phyloP scores from a whole-genome alignment of 2,797 vertebrate species.

The Ciconia nigra region DNA sequence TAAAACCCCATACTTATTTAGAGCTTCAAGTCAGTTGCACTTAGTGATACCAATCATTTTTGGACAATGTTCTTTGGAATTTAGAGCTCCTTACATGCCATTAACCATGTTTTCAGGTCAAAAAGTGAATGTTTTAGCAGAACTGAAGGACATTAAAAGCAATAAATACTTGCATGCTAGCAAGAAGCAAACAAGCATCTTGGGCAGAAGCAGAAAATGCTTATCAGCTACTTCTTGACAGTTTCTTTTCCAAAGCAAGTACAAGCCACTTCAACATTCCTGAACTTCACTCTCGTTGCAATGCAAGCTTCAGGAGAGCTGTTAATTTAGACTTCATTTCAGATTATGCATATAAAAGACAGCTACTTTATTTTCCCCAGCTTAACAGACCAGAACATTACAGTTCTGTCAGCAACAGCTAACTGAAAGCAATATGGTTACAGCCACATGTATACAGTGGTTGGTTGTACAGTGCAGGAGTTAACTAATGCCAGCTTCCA shows the following conservation, averaged over 20 bases:
- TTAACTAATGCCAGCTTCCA: neutral
- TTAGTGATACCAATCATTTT: neutral
- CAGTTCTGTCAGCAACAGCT: neutral
- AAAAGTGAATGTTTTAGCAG: neutral
- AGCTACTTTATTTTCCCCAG: neutral
- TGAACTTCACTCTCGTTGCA: neutral
- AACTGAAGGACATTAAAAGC: neutral
- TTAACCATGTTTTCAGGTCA: neutral
- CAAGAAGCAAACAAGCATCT: neutral
- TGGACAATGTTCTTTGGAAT: neutral
- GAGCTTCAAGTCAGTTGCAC: neutral
- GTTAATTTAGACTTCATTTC: neutral
- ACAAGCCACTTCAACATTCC: neutral
- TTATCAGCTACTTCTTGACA: neutral
- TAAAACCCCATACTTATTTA: neutral
- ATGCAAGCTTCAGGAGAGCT: neutral
- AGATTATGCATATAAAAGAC: neutral
- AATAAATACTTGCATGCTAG: neutral
- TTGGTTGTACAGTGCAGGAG: neutral
- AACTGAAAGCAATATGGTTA: neutral
- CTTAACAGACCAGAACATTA: neutral
- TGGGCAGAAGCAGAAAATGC: neutral
- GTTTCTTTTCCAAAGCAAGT: neutral
- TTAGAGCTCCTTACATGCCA: neutral
- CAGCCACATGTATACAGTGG: neutral